These are phyloP conservation scores for Chelonoidis abingdonii DNA, from an alignment of 2,113 vertebrate species.

Conservation along the genomic window DNA sequence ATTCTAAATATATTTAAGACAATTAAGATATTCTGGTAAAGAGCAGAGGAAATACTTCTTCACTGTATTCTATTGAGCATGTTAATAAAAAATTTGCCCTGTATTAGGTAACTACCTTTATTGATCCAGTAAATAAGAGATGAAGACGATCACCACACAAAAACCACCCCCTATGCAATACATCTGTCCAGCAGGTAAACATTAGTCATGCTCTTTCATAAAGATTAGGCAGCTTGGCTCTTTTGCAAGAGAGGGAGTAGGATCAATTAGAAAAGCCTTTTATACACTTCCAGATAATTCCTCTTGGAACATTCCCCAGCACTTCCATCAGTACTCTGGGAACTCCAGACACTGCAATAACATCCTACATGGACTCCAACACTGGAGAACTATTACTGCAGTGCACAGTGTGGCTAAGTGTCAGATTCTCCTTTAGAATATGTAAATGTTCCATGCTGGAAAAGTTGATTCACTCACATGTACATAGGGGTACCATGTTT, in stretches of 20 bases:
- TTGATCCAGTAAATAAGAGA: constrained; percentile 67
- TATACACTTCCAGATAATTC: background rate
- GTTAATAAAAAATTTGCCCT: constrained; percentile 48
- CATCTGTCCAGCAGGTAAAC: constrained; percentile 14
- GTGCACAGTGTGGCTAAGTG: background rate
- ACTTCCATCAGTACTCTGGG: background rate
- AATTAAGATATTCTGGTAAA: constrained; percentile 57
- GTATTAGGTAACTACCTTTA: constrained; percentile 68
- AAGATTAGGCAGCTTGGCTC: constrained; percentile 26
- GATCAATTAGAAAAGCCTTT: constrained; percentile 25
- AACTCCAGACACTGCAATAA: background rate
- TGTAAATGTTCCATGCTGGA: constrained; percentile 18
- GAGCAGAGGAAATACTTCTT: constrained; percentile 14
- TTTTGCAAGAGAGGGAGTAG: background rate
- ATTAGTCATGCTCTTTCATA: constrained; percentile 42
- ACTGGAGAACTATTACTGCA: background rate
- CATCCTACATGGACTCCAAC: background rate
- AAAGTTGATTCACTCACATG: background rate
- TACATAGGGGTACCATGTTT: too few relatives aligned
- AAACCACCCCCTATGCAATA: background rate
- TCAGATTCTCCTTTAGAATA: background rate
- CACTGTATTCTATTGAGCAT: background rate
- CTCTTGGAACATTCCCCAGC: background rate
- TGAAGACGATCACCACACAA: constrained; percentile 35
- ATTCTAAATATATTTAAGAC: constrained; percentile 29